Evolutionary conservation across 2,888 invertebrate genomes (phyloP), one percentile per base, ranked within the genome.

Genomic region (Osmoderma eremita): DNA sequence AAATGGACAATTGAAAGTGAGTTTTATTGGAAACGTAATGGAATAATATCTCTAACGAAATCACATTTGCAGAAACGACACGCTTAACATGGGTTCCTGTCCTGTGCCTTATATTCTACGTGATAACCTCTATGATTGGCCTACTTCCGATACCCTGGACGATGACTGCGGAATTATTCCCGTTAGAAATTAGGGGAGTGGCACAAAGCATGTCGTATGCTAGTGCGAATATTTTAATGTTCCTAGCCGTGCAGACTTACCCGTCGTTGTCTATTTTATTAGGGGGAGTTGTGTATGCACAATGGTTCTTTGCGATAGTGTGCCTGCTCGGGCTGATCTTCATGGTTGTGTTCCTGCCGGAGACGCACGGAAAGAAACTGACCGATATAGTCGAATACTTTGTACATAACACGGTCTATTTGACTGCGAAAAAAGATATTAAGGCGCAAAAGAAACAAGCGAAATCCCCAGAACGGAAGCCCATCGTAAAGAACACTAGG

Each of bases 81-180:
- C 70, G 75, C 2, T 71, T 78, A 66, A 81, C 72, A n/a, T 83
- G 82, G 82, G 79, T 86, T 1, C 87, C 87, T 1, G 84, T 87
- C 0, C 69, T 82, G 0, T 83, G 86, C 64, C 78, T 88, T 1
- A 74, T 87, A 8, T 75, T 86, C 0, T 88, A 86, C 75, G 87
- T 88, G 0, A 84, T 86, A 64, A 83, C 86, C 0, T 86, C 87
- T 5, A 87, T 88, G 86, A 82, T 87, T 45, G 88, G 88, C 0
- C 79, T 88, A 71, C 78, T 88, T 38, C 86, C 86, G 4, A 87
- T 88, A 18, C 88, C 88, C 0, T 88, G 88, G 88, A 88, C 87
- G n/a, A 87, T 88, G 87, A 88, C 87, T 0, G 88, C 88, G 0
- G 88, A 88, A 79, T 77, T 88, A 2, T 88, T 87, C 74, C 88